A percentile compares a stretch with the other conserved stretches of the same genome.
Conservation (phyloP, 92 coral and sea anemone species). For the Siderastrea siderea region DNA sequence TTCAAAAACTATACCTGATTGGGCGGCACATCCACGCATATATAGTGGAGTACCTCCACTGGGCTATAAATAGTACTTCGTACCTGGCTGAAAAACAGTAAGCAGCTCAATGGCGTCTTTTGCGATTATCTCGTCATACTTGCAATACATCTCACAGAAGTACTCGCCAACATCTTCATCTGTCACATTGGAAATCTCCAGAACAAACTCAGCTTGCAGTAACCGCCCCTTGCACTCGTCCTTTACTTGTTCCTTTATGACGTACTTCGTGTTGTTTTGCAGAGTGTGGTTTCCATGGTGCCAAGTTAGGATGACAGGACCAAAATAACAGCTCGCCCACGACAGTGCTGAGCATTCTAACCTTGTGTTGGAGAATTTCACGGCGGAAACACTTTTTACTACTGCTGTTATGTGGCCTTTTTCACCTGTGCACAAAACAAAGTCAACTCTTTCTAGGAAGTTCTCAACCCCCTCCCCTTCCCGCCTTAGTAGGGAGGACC, state of each 20-base stretch:
- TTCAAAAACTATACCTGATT: no score
- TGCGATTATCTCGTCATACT: background rate
- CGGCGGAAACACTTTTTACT: background rate
- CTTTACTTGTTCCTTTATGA: background rate
- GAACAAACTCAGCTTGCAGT: background rate
- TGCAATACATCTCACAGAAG: background rate
- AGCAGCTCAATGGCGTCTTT: background rate
- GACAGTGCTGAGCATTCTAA: background rate
- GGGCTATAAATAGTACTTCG: background rate
- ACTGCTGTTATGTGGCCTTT: background rate
- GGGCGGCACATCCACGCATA: no score
- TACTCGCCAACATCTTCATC: background rate
- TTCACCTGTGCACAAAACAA: background rate
- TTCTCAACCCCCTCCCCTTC: background rate
- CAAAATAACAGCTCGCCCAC: background rate
- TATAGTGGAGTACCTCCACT: background rate
- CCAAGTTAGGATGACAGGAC: background rate
- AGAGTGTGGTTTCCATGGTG: background rate
- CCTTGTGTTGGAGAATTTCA: background rate
- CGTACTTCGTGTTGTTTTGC: conserved; percentile 3
- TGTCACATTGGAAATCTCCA: background rate
- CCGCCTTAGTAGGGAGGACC: no score
- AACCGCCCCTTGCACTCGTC: background rate
- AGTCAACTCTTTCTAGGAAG: background rate
- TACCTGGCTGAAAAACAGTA: background rate